Evolutionary conservation across 1,140 invertebrate species (phyloP), one percentile per base, ranked within the genome.

Genomic region (Diploscapter pachys): DNA sequence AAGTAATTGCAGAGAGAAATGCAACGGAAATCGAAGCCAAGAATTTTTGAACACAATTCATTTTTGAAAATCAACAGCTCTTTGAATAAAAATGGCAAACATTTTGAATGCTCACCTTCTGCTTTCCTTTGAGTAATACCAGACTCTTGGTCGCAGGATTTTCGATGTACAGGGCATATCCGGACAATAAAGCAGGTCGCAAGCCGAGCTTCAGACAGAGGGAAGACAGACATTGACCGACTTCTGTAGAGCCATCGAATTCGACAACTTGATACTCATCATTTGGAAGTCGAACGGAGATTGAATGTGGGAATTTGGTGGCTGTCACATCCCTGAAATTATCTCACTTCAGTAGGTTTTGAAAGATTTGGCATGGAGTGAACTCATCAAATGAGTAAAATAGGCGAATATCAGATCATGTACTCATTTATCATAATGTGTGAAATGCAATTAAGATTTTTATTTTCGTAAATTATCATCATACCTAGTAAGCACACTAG

Each of bases 201-300:
- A 82, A 68, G 55, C 76, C 73, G 48, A 82, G 66, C 68, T 83
- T 82, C 4, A 83, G 56, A 65, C 81, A 82, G 9, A 82, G 75
- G 2, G 81, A 82, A 11, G 80, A 76, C 11, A 83, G 64, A 62
- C 81, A 82, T 72, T 82, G 81, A 9, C 81, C 81, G 8, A 82
- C 78, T 74, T 82, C 81, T 4, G 81, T 82, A 56, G 80, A 81
- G 13, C 81, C 81, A 71, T 82, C 81, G 56, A 82, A 82, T 67
- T 82, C 81, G 6, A 82, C 79, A 8, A 82, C 82, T 75, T 82
- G 81, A 76, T 82, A 80, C 53, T 82, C 81, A 6, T 76, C 74
- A 65, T 72, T 78, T 31, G 81, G 81, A 48, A 83, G 64, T 55
- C 69, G 71, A 3, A 82, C 78, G 13, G 81, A 71, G 55, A 82